Base-by-base conservation (phyloP, 2,797 vertebrate genomes). In the Ibycter americanus region DNA sequence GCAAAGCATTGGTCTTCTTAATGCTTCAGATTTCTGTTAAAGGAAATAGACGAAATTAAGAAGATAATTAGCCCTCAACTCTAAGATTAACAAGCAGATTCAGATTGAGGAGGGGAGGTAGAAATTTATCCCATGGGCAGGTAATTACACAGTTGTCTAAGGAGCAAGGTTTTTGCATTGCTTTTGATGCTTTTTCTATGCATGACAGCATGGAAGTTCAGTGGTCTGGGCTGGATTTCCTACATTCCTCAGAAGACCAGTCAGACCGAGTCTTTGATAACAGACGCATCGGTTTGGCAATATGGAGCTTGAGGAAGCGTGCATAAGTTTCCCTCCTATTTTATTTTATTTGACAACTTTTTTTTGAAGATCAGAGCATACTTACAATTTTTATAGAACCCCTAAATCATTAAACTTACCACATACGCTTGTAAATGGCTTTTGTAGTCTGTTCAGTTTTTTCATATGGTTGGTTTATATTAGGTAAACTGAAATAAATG, bases 321-420 rank as follows among this genome's bases (percentile, higher is more conserved):
- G 95, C 95, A 97, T 97, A 95, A 87, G 72, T 90, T 96, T 93
- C 61, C 67, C 52, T 85, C 46, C 66, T 78, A 72, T 94, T 96
- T 96, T 90, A 55, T 96, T 96, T 91, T 83, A 84, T 90, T 93
- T 96, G 56, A 77, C 79, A 92, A 86, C 6, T n/a, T 65, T 85
- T 95, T 96, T 93, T 94, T 96, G 87, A 97, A 96, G 95, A 96
- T 97, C 95, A 96, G 95, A 96, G 93, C 62, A 74, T 31, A 67
- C 76, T 95, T 89, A 79, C 46, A 87, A 66, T 91, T 97, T 96
- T 95, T 95, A 94, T 66, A 94, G 62, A 79, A 88, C 85, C 72
- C 54, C 77, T 94, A 79, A 91, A 72, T 91, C 70, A 95, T 96
- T 95, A 94, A 54, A 83, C 59, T 87, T 87, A 61, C 63, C 1